Evolutionary conservation across 2,797 vertebrate genomes (phyloP).

Genomic region (Holocentrus rufus): DNA sequence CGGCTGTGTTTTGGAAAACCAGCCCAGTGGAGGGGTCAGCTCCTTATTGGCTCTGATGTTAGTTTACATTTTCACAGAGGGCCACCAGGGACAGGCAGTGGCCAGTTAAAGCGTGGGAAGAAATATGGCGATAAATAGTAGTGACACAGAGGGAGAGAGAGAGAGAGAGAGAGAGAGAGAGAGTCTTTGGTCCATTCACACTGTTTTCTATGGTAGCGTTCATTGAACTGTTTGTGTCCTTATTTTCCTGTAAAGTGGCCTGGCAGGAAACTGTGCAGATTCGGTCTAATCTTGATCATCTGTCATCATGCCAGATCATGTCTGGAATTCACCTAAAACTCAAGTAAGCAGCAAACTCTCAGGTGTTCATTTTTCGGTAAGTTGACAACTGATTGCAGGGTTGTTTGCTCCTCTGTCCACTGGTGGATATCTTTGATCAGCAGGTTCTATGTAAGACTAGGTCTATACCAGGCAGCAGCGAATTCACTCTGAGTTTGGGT

Average conservation of each 20-base stretch:
- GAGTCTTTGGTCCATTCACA: conserved; percentile 7
- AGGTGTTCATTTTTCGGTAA: no score
- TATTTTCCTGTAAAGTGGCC: conserved; percentile 14
- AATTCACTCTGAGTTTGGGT: no score
- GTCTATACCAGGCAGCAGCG: no score
- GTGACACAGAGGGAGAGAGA: neutral
- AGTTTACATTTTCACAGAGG: conserved; percentile 67
- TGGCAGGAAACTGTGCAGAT: neutral
- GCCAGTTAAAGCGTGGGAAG: conserved; percentile 67
- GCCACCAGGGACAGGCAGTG: conserved; percentile 53
- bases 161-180: conserved; percentile 21
- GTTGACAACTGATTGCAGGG: no score
- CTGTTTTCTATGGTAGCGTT: neutral
- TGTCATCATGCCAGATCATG: no score
- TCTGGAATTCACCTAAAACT: no score
- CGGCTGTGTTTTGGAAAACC: conserved; percentile 74
- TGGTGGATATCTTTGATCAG: no score
- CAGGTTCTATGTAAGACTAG: no score
- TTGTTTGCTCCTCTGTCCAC: no score
- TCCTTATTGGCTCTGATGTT: conserved; percentile 56
- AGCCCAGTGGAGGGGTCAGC: conserved; percentile 43
- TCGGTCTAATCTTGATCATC: conserved; percentile 16
- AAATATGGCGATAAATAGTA: conserved; percentile 48
- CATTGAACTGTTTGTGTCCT: neutral
- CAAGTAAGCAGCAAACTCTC: no score